Conservation (phyloP, 2,888 invertebrate species). For the Augiades crinisus region DNA sequence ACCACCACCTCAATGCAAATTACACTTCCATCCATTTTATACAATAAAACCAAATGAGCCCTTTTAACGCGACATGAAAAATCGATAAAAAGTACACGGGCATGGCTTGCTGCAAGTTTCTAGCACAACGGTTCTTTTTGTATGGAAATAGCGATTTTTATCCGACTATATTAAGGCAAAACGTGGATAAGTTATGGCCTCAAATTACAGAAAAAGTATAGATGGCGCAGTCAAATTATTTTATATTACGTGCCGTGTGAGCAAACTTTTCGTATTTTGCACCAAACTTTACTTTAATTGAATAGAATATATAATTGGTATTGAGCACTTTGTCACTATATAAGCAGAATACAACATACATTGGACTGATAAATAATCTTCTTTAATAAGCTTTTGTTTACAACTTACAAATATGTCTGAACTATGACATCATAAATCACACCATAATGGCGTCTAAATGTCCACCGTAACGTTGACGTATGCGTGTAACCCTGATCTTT, state of each 20-base stretch:
- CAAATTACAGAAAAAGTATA: constrained; percentile 2
- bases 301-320: neutral
- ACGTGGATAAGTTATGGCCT: constrained; percentile 13
- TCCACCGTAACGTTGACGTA: no score
- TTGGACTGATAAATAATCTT: no score
- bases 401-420: no score
- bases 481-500: neutral
- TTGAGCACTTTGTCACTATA: no score
- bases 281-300: neutral
- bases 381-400: no score
- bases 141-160: constrained; percentile 24
- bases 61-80: constrained; percentile 76
- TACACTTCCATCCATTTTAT: constrained; percentile 75
- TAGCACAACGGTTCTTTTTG: constrained; percentile 21
- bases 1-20: constrained; percentile 77
- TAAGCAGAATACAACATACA: no score
- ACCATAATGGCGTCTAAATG: no score
- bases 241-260: neutral
- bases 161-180: constrained; percentile 13
- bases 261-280: no score
- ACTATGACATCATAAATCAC: no score
- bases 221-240: neutral
- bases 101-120: constrained; percentile 26
- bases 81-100: constrained; percentile 67
- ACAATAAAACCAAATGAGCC: constrained; percentile 78